phyloP scores from a whole-genome alignment of 2,888 invertebrate species.

The Drosophila quinaria region DNA sequence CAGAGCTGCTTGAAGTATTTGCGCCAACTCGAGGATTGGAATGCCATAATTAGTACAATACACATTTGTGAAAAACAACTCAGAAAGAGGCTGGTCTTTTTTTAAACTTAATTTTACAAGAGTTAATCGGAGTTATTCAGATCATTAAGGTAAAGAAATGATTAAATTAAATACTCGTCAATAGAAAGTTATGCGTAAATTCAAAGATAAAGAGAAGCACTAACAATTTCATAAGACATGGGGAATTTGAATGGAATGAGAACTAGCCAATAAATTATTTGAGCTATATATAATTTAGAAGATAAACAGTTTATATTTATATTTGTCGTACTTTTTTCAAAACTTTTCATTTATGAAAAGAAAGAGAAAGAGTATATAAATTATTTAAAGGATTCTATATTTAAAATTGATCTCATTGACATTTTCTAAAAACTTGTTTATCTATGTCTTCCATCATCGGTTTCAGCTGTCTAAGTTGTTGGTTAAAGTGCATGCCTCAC shows the following conservation, averaged over 20 bases:
- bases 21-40: constrained; percentile 11
- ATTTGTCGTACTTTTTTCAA: too few relatives aligned
- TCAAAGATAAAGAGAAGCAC: not conserved
- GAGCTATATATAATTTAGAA: not conserved
- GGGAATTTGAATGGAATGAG: not conserved
- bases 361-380: not conserved
- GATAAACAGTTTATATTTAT: not conserved
- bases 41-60: constrained; percentile 37
- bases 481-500: constrained; percentile 40
- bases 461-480: constrained; percentile 31
- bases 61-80: not conserved
- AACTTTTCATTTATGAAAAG: not conserved
- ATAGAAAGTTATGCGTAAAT: not conserved
- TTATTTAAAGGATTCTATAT: not conserved
- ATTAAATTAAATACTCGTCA: not conserved
- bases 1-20: constrained; percentile 25
- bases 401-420: not conserved
- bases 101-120: not conserved
- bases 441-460: constrained; percentile 10
- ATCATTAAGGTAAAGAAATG: not conserved
- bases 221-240: not conserved
- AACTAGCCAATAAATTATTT: not conserved
- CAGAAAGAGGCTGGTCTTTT: constrained; percentile 14
- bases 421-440: constrained; percentile 29
- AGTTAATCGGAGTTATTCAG: constrained; percentile 10